Percentiles rank a stretch among this genome's conserved stretches.
These are phyloP conservation scores for Plutomurus gul DNA, from an alignment of 1,140 invertebrate species.

Conservation along the genomic window DNA sequence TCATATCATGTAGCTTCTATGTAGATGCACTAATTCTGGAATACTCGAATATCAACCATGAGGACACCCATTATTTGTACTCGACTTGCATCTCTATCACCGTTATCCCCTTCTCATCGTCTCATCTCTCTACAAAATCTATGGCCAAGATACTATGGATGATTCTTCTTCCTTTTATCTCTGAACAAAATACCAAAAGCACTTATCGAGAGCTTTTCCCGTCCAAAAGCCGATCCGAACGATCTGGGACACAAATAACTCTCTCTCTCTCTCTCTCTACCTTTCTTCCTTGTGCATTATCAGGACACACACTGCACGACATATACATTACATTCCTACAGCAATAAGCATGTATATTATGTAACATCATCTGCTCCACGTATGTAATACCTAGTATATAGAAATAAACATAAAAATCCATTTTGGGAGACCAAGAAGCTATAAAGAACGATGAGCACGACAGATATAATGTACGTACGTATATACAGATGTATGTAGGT, in stretches of 20 bases:
- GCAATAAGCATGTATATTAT: too few relatives aligned
- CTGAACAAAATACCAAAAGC: background rate
- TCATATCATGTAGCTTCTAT: background rate
- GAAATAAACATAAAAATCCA: too few relatives aligned
- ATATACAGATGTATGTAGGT: too few relatives aligned
- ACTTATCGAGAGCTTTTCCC: background rate
- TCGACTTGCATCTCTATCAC: background rate
- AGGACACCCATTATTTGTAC: too few relatives aligned
- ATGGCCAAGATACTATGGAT: background rate
- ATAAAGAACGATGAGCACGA: background rate
- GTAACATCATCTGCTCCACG: too few relatives aligned
- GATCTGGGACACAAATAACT: background rate
- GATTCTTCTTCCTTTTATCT: background rate
- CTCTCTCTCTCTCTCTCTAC: background rate
- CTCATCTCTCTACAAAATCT: background rate
- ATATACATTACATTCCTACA: too few relatives aligned
- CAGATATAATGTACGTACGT: background rate
- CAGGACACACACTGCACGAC: too few relatives aligned
- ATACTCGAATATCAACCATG: background rate
- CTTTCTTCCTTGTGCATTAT: too few relatives aligned
- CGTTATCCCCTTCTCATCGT: background rate
- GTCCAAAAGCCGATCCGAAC: background rate
- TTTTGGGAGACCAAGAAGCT: background rate
- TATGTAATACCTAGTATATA: too few relatives aligned
- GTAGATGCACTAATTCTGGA: background rate